Conservation (phyloP, 2,888 invertebrate species). For the Andrena camellia region DNA sequence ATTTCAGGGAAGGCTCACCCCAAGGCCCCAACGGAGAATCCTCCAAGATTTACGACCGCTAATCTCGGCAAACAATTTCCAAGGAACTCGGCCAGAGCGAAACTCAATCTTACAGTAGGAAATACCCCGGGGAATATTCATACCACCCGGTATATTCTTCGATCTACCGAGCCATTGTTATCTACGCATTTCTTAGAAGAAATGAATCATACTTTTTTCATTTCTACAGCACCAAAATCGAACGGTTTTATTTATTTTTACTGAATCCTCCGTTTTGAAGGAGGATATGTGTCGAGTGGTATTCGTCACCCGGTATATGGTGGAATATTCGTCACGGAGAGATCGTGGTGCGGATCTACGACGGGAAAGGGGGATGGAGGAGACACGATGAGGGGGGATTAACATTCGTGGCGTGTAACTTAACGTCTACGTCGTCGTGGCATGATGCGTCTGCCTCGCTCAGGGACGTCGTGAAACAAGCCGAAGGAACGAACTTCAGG, state of each 20-base stretch:
- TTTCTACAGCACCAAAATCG: background rate
- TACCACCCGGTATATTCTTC: background rate
- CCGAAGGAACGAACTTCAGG: conserved; percentile 42
- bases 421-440: conserved; percentile 64
- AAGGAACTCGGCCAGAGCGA: background rate
- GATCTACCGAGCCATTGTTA: background rate
- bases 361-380: conserved; percentile 47
- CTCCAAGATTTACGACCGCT: background rate
- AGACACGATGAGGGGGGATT: conserved; percentile 68
- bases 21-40: background rate
- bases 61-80: background rate
- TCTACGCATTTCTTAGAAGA: no score
- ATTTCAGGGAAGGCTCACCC: background rate
- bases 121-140: background rate
- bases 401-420: conserved; percentile 75
- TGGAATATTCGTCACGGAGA: conserved; percentile 44
- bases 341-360: conserved; percentile 44
- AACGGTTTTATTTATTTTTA: background rate
- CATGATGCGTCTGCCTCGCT: conserved; percentile 44
- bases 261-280: background rate
- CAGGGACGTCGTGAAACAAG: conserved; percentile 35
- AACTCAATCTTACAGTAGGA: background rate
- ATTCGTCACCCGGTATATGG: conserved; percentile 54
- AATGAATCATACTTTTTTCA: no score
- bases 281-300: background rate